Evolutionary conservation across 2,113 vertebrate genomes (phyloP), one percentile per base, ranked within the genome.

Genomic region (Ageneiosus marmoratus): DNA sequence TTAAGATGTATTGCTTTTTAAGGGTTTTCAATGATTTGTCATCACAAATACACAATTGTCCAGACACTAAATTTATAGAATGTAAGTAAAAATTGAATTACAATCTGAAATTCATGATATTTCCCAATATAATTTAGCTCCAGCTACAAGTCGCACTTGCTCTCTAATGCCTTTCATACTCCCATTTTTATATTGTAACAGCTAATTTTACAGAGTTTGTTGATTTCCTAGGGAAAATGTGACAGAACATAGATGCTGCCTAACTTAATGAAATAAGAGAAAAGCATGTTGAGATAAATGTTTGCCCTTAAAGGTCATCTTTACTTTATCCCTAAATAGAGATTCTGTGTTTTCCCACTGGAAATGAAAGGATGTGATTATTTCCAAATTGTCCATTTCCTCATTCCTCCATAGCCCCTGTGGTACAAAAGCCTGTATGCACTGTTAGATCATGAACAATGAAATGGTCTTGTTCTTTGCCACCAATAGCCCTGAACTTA

Each of bases 311-410:
- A 4, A 20, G 29, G 4, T 29, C 11, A 8, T 27, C 2, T 70
- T 29, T 81, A 72, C 62, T 83, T 67, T 53, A 41, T 79, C 79
- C 58, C 60, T 85, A 82, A 75, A 84, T 79, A 75, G 69, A 78
- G 56, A 48, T 77, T 79, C 53, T n/a, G 29, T 69, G 32, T 22
- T 72, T 20, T 65, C 77, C n/a, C 2, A n/a, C 63, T 69, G 63
- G 81, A 58, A 83, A 63, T 20, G 51, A 29, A 63, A 24, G 63
- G 32, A 83, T 85, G 81, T 80, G 77, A 84, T 88, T 79, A 77
- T 70, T 80, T 74, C 56, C 56, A 77, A 81, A 88, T 85, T 44
- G 79, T 67, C 84, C 72, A 78, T 72, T 85, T 85, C 81, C 86
- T 83, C 78, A 81, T 73, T 62, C 69, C 51, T 81, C 53, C 50